These are phyloP conservation scores for Takifugu rubripes DNA, from an alignment of 2,797 vertebrate species.

Conservation along the genomic window DNA sequence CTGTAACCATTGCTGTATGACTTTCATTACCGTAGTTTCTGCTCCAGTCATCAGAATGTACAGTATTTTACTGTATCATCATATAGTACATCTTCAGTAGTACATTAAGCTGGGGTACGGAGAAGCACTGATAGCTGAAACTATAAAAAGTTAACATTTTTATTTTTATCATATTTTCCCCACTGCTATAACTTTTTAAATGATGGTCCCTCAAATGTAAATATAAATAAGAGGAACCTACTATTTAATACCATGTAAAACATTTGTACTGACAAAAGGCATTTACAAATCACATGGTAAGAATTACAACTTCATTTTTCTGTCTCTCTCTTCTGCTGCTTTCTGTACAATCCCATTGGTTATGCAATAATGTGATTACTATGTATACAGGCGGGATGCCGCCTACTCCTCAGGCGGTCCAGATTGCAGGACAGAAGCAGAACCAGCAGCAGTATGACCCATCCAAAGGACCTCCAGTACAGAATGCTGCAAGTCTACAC, in stretches of 20 bases:
- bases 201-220: constrained; percentile 54
- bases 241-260: constrained; percentile 14
- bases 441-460: constrained; percentile 87
- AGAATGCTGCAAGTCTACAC: constrained; percentile 89
- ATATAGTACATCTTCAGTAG: constrained; percentile 53
- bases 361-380: constrained; percentile 61
- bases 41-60: constrained; percentile 68
- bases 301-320: constrained; percentile 22
- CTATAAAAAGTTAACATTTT: constrained; percentile 27
- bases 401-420: constrained; percentile 77
- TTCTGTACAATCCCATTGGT: constrained; percentile 46
- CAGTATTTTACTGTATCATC: constrained; percentile 59
- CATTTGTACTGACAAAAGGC: constrained; percentile 2
- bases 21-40: constrained; percentile 67
- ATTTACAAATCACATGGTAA: constrained; percentile 9
- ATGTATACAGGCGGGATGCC: constrained; percentile 83
- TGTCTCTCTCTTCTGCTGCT: constrained; percentile 46
- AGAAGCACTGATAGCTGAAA: constrained; percentile 54
- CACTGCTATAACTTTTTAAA: constrained; percentile 19
- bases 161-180: background rate
- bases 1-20: constrained; percentile 76
- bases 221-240: constrained; percentile 32
- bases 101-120: constrained; percentile 55
- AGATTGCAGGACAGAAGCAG: constrained; percentile 83
- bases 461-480: constrained; percentile 90